phyloP scores from a whole-genome alignment of 2,113 vertebrate genomes.

The Paracanthobrama guichenoti region DNA sequence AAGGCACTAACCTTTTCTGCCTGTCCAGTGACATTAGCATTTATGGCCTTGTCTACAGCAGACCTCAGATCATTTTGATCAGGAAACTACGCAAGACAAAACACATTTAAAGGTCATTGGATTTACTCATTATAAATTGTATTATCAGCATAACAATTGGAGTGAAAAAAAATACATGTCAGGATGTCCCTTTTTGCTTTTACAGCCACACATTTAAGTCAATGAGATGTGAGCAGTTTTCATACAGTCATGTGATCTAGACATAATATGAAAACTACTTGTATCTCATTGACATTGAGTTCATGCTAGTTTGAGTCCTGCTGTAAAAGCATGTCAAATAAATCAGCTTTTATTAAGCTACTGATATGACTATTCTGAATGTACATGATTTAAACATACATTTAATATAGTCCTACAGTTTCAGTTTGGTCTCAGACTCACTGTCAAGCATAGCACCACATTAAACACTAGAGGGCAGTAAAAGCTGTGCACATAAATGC shows the following conservation, averaged over 20 bases:
- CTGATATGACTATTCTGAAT: neutral
- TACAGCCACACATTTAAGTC: neutral
- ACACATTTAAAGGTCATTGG: neutral
- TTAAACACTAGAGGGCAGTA: conserved; percentile 48
- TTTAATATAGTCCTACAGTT: neutral
- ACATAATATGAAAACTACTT: too few species aligned
- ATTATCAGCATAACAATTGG: neutral
- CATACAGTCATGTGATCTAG: neutral
- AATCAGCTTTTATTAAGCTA: neutral
- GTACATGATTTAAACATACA: neutral
- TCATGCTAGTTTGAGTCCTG: too few species aligned
- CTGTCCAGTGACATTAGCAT: conserved; percentile 59
- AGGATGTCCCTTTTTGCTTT: neutral
- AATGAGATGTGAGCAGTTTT: neutral
- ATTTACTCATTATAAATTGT: neutral
- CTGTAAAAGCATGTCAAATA: too few species aligned
- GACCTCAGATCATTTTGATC: conserved; percentile 53
- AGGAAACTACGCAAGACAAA: conserved; percentile 53
- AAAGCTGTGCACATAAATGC: neutral
- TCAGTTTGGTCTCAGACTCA: neutral
- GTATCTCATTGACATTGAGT: too few species aligned
- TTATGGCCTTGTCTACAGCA: conserved; percentile 56
- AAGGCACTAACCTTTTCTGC: conserved; percentile 59
- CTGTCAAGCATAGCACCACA: neutral
- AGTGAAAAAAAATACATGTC: neutral